Percentiles rank a stretch among this genome's conserved stretches.
Conservation (phyloP, 1,140 invertebrate genomes). For the Musca domestica region DNA sequence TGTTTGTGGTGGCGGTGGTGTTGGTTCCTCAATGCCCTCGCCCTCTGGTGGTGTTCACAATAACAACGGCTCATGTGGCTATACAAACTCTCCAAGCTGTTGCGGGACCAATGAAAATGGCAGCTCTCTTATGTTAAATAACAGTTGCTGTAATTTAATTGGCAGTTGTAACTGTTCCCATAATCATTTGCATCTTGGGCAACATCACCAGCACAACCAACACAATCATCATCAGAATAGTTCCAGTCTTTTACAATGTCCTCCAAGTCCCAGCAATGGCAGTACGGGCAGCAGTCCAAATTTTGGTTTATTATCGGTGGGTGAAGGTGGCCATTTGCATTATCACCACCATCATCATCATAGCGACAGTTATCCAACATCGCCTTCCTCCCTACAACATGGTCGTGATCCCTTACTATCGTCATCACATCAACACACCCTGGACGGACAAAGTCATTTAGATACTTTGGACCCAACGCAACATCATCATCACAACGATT, state of each 20-base stretch:
- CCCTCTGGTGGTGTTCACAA: neutral
- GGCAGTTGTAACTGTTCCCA: neutral
- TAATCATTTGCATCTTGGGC: neutral
- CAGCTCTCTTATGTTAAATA: neutral
- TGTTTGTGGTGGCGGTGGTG: conserved; percentile 5
- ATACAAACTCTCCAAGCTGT: too few species aligned
- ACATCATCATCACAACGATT: conserved; percentile 26
- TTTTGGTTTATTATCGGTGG: conserved; percentile 10
- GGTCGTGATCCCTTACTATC: conserved; percentile 50
- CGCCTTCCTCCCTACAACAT: conserved; percentile 25
- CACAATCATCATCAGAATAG: conserved; percentile 5
- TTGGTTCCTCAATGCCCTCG: conserved; percentile 9
- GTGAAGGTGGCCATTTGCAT: conserved; percentile 23
- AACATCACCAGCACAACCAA: conserved; percentile 11
- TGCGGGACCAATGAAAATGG: too few species aligned
- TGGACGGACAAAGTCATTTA: conserved; percentile 32
- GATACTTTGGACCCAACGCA: conserved; percentile 14
- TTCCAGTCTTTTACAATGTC: conserved; percentile 5
- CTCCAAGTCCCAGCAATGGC: conserved; percentile 6
- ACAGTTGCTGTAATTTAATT: conserved; percentile 11
- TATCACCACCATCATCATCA: conserved; percentile 29
- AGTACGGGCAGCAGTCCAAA: conserved; percentile 8
- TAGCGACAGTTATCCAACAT: conserved; percentile 10
- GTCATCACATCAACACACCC: conserved; percentile 52
- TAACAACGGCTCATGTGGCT: conserved; percentile 7